Evolutionary conservation across 2,797 vertebrate species (phyloP), one percentile per base, ranked within the genome.

Genomic region (Sebastes hubbsi): DNA sequence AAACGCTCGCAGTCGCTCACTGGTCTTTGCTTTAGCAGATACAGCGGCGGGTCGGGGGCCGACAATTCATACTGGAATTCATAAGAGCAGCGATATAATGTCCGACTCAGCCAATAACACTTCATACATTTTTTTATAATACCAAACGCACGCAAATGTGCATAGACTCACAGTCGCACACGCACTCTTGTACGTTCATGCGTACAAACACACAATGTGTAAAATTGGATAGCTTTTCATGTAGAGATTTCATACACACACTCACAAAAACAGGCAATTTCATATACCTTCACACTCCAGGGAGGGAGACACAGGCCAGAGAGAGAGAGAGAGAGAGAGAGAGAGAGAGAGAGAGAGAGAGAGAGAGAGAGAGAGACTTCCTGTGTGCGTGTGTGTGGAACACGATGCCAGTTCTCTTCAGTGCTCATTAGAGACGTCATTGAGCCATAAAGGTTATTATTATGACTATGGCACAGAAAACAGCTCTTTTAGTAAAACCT

Each of bases 371-470:
- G 62, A 65, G 52, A 79, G 75, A 84, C 84, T 87, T 91, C 89
- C 88, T 59, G 20, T 55, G 49, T 68, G 67, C 12, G 4, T 58
- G 54, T 59, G 62, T 67, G 83, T 66, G 66, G 60, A 77, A 66
- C 32, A 71, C 27, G 71, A 87, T 77, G 88, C 85, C 89, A 92
- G 82, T 86, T 89, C 91, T 91, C 87, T 88, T 91, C 74, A 87
- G 90, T 87, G 84, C 88, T 94, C 91, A 92, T 93, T 93, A 93
- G 87, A 90, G 89, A 86, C 82, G 74, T 89, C 92, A 89, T 81
- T 90, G 86, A 93, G 92, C 91, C 88, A 90, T 93, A 91, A 90
- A 89, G 88, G 85, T 91, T 92, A 88, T 91, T 93, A 93, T 92
- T 91, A 91, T 89, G 91, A 93, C 87, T 75, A 85, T 86, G 86